Evolutionary conservation across 1,140 invertebrate genomes (phyloP).

Genomic region (Ceratitis capitata): DNA sequence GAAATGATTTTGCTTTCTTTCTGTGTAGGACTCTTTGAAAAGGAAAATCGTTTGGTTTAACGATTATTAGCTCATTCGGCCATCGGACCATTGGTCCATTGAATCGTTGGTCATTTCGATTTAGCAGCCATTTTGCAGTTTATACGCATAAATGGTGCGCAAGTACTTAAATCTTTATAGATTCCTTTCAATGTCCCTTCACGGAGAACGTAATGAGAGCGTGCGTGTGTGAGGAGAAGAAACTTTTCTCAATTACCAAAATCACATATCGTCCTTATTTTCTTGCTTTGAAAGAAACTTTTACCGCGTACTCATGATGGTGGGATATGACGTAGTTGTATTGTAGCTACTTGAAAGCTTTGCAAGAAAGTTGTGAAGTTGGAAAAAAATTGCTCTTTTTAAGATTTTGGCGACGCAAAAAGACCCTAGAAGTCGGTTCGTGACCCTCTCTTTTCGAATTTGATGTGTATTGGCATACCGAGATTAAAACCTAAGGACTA

Average conservation of each 20-base stretch:
- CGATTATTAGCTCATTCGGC: not conserved
- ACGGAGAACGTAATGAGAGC: not conserved
- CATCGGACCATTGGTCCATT: slow-evolving; percentile 5
- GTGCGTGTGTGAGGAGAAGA: not conserved
- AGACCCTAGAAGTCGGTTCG: too few relatives aligned
- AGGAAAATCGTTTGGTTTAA: slow-evolving; percentile 13
- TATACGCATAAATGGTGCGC: slow-evolving; percentile 18
- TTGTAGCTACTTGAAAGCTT: not conserved
- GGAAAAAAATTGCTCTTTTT: too few relatives aligned
- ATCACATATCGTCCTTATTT: not conserved
- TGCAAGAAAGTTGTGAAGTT: slow-evolving; percentile 5
- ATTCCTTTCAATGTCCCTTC: not conserved
- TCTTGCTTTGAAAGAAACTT: not conserved
- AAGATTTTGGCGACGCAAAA: too few relatives aligned
- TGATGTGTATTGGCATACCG: too few relatives aligned
- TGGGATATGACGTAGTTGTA: too few relatives aligned
- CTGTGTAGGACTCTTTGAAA: too few relatives aligned
- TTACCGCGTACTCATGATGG: not conserved
- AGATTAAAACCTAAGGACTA: too few relatives aligned
- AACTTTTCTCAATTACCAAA: not conserved
- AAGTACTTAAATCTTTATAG: slow-evolving; percentile 3
- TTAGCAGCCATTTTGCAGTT: slow-evolving; percentile 14
- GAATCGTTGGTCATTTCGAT: slow-evolving; percentile 16
- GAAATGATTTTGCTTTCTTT: slow-evolving; percentile 28
- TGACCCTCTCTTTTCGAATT: too few relatives aligned